Evolutionary conservation across 1,140 invertebrate species (phyloP).

Genomic region (Pseudomyrmex sp.): DNA sequence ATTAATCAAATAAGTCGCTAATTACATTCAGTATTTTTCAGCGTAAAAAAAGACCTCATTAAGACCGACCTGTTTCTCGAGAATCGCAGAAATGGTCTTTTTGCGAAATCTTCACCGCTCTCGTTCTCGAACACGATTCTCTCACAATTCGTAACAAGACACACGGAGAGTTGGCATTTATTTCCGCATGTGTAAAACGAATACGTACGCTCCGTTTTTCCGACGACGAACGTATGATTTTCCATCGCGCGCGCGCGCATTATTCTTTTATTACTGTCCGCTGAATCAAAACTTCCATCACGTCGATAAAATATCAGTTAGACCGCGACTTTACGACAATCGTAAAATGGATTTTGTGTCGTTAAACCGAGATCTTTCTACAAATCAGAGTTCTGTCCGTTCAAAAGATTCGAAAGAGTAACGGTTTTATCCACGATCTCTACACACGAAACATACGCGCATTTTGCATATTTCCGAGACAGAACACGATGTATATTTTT

Average conservation of each 20-base stretch:
- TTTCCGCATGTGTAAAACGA: background rate
- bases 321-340: slow-evolving; percentile 62
- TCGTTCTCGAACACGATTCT: background rate
- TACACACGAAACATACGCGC: background rate
- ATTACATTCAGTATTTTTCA: too few relatives aligned
- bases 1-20: too few relatives aligned
- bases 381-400: background rate
- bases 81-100: background rate
- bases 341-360: slow-evolving; percentile 64
- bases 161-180: background rate
- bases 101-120: background rate
- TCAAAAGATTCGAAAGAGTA: background rate
- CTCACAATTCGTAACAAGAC: too few relatives aligned
- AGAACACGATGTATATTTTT: background rate
- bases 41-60: too few relatives aligned
- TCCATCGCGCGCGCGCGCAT: background rate
- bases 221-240: background rate
- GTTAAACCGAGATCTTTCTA: slow-evolving; percentile 6
- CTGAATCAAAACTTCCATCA: slow-evolving; percentile 40
- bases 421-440: background rate
- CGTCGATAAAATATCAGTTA: slow-evolving; percentile 65
- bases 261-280: slow-evolving; percentile 45
- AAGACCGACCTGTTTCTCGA: slow-evolving; percentile 1
- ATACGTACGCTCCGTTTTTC: background rate
- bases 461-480: background rate